phyloP scores from a whole-genome alignment of 2,888 invertebrate genomes.

The Lochmaea capreae region DNA sequence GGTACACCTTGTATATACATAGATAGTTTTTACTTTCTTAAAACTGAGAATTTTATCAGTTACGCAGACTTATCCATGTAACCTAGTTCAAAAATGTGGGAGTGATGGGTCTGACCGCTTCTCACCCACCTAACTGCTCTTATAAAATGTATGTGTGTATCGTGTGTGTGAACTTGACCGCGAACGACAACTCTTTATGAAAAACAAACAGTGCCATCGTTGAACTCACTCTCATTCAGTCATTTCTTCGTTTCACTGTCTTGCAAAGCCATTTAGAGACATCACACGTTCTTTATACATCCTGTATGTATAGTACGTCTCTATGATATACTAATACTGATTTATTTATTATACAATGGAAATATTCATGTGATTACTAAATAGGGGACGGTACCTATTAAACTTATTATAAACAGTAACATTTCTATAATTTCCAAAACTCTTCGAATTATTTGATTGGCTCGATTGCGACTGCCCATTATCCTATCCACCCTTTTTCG shows the following conservation, averaged over 20 bases:
- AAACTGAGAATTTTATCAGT: neutral
- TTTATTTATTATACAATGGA: neutral
- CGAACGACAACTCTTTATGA: conserved; percentile 49
- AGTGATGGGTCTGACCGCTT: conserved; percentile 17
- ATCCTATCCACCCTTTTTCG: no score
- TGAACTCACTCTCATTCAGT: conserved; percentile 50
- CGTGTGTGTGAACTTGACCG: conserved; percentile 50
- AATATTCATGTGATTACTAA: neutral
- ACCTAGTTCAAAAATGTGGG: conserved; percentile 21
- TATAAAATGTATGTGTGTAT: conserved; percentile 23
- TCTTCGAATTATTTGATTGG: no score
- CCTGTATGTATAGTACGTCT: conserved; percentile 13
- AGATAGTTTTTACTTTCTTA: neutral
- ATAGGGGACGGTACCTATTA: no score
- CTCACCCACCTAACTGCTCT: conserved; percentile 16
- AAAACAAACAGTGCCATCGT: conserved; percentile 50
- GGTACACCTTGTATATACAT: neutral
- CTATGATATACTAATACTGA: neutral
- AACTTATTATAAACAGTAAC: no score
- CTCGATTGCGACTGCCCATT: no score
- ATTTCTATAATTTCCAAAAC: no score
- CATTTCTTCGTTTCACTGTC: conserved; percentile 38
- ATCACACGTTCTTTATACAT: conserved; percentile 11
- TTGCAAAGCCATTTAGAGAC: conserved; percentile 7
- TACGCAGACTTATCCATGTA: conserved; percentile 3